phyloP scores from a whole-genome alignment of 2,797 vertebrate genomes.

The Fistularia commersonii region DNA sequence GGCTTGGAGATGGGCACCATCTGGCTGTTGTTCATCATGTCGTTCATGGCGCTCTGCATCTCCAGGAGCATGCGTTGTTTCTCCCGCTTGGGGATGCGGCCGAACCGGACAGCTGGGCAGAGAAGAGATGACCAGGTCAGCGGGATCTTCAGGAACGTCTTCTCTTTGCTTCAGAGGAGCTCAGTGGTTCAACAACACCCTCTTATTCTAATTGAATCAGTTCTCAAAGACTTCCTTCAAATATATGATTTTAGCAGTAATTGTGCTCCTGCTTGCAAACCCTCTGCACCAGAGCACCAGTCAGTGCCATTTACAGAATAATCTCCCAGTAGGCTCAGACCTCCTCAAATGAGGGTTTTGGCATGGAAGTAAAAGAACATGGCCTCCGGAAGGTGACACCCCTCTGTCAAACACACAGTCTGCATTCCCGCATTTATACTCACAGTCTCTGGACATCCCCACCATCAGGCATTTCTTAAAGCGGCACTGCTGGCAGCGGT shows the following conservation, averaged over 20 bases:
- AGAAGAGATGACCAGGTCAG: not conserved
- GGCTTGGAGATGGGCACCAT: slow-evolving; percentile 45
- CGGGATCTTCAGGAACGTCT: not conserved
- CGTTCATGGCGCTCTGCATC: slow-evolving; percentile 99
- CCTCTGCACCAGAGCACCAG: no score
- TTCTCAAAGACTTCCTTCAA: no score
- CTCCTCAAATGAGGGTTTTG: no score
- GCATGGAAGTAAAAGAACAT: no score
- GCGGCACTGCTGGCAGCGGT: slow-evolving; percentile 97
- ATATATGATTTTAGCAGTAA: no score
- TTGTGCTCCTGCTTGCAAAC: no score
- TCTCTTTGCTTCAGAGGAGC: no score
- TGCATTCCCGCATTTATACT: slow-evolving; percentile 22
- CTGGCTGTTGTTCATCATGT: slow-evolving; percentile 92
- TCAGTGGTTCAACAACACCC: not conserved
- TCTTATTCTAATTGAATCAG: not conserved
- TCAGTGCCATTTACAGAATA: no score
- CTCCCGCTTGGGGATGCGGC: slow-evolving; percentile 95
- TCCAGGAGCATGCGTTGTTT: slow-evolving; percentile 98
- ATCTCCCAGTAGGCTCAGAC: no score
- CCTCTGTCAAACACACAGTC: no score
- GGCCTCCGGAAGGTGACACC: no score
- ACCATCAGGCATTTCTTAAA: slow-evolving; percentile 97
- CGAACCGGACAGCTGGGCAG: slow-evolving; percentile 89
- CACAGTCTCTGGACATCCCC: slow-evolving; percentile 98